Evolutionary conservation across 2,113 vertebrate species (phyloP).

Genomic region (Lampris megalopsis): DNA sequence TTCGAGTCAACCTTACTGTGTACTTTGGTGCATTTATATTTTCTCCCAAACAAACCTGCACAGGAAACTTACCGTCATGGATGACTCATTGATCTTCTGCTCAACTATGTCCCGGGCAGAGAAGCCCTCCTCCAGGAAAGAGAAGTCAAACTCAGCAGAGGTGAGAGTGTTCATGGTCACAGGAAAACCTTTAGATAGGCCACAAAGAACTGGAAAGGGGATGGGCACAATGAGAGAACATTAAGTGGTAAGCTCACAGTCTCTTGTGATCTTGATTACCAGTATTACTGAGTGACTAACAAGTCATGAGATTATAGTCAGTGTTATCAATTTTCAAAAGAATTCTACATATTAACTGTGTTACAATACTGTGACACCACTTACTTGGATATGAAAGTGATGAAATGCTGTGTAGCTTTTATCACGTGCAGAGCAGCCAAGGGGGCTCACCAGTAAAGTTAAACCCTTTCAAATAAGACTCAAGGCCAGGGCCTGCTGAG

Average conservation of each 20-base stretch:
- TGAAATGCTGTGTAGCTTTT: conserved; percentile 58
- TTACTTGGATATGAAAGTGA: conserved; percentile 81
- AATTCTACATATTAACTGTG: not conserved
- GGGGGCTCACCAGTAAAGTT: conserved; percentile 81
- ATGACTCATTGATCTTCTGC: conserved; percentile 97
- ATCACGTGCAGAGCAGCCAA: conserved; percentile 76
- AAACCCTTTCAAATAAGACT: conserved; percentile 81
- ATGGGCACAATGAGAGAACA: not conserved
- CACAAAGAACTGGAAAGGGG: conserved; percentile 25
- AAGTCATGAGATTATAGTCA: not conserved
- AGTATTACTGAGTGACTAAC: too few relatives aligned
- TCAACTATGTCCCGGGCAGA: conserved; percentile 93
- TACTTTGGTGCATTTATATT: not conserved
- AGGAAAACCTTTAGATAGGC: conserved; percentile 51
- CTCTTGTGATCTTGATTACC: conserved; percentile 10
- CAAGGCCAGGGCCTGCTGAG: conserved; percentile 76
- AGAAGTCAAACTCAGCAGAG: conserved; percentile 86
- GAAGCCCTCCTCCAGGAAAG: conserved; percentile 96
- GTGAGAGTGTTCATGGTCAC: conserved; percentile 84
- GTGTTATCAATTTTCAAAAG: not conserved
- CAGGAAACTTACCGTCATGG: conserved; percentile 85
- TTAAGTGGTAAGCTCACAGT: conserved; percentile 3
- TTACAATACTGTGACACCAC: conserved; percentile 27
- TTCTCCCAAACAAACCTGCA: not conserved
- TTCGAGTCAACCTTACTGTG: too few relatives aligned